Percentiles rank a stretch among this genome's conserved stretches.
phyloP scores from a whole-genome alignment of 2,888 invertebrate genomes.

The Lissonota sp. region DNA sequence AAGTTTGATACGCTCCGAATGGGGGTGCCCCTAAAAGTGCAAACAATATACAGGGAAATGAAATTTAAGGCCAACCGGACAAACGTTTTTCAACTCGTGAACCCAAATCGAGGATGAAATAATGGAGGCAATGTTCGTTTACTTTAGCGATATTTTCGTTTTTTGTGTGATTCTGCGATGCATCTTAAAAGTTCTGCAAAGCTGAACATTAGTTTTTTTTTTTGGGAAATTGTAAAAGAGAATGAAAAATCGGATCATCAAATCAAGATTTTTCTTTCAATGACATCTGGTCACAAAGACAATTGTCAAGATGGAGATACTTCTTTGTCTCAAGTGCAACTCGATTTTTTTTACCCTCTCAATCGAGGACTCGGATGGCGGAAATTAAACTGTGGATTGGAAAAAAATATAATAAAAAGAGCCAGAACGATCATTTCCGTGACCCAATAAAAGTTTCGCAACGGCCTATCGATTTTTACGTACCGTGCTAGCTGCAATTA shows the following conservation, averaged over 20 bases:
- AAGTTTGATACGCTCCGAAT: constrained; percentile 23
- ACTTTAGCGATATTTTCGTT: constrained; percentile 3
- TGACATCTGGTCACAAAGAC: constrained; percentile 1
- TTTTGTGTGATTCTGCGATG: neutral
- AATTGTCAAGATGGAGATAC: neutral
- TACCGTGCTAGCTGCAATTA: neutral
- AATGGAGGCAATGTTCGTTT: constrained; percentile 6
- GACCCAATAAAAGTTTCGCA: neutral
- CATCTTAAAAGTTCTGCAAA: neutral
- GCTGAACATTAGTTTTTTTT: neutral
- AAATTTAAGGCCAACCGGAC: constrained; percentile 25
- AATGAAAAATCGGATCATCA: neutral
- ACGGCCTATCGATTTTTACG: constrained; percentile 3
- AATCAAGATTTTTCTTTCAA: constrained; percentile 12
- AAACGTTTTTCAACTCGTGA: constrained; percentile 23
- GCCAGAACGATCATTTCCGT: neutral
- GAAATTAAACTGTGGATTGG: constrained; percentile 25
- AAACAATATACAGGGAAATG: constrained; percentile 27
- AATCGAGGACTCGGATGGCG: constrained; percentile 9
- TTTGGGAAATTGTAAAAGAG: neutral
- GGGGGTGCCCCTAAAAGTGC: neutral
- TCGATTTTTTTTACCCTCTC: neutral
- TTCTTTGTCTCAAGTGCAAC: neutral
- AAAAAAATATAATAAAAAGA: constrained; percentile 1
- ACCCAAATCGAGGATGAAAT: constrained; percentile 1